Evolutionary conservation across 2,113 vertebrate species (phyloP), one percentile per base, ranked within the genome.

Genomic region (Clarias gariepinus): DNA sequence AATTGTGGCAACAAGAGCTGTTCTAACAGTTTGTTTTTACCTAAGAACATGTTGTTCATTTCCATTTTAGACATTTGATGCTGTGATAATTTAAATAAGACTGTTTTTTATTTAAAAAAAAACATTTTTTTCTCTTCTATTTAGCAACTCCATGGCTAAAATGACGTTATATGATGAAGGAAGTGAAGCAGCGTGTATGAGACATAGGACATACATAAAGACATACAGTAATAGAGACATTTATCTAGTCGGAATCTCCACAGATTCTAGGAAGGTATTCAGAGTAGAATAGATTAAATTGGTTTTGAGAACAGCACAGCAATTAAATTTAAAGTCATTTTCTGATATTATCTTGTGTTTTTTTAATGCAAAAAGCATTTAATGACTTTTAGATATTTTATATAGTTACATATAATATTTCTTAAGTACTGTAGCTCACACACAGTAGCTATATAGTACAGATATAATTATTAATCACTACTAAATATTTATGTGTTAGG

Each of bases 211-310:
- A n/a, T n/a, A n/a, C n/a, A n/a, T n/a, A n/a, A n/a, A n/a, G n/a
- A n/a, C n/a, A n/a, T n/a, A n/a, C n/a, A n/a, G n/a, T n/a, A n/a
- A n/a, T n/a, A n/a, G n/a, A n/a, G n/a, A n/a, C 79, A 83, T 87
- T 89, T 87, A 89, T 89, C 84, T 89, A 73, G 57, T 86, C 52
- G 57, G 58, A 84, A 86, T 88, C 79, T 80, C 53, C 58, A 28
- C 16, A 76, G 81, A 90, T 88, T 58, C 52, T 86, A 57, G 73
- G 76, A 85, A 63, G 64, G 41, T 81, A 64, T 71, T 64, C 57
- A 69, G 53, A 73, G 76, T 77, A 73, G 57, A 83, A 77, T 61
- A 63, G 85, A 87, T 85, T 87, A 74, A 71, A 52, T 86, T 71
- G 86, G 83, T 71, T 85, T 55, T 76, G 30, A 76, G 83, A 88